Base-by-base conservation (phyloP, 2,888 invertebrate species). In the Ochropleura plecta region DNA sequence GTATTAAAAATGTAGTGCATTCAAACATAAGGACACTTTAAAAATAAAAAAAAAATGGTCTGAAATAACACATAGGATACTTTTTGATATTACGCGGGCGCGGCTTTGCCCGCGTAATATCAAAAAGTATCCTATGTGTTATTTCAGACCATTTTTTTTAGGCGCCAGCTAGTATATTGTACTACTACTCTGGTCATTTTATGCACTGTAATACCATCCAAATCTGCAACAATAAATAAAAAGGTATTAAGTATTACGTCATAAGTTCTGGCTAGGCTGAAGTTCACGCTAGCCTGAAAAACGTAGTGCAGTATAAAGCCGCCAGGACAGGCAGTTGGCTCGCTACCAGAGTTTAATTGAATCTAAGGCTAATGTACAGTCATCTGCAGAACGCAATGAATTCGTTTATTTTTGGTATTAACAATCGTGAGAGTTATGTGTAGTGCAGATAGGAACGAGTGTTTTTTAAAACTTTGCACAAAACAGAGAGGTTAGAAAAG, bases 311-410 rank as follows among this genome's bases (percentile, higher is more conserved):
- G 65, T 73, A 64, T 74, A 70, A 67, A 69, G 62, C 59, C 51
- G 71, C 60, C 65, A 73, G 72, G 70, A 69, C 77, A 76, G 78
- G 42, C 57, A 72, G 74, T 86, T 86, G 86, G 86, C 86, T 53
- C 68, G 69, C 74, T 77, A 86, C 86, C 85, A 86, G 81, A 76
- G 18, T 66, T 81, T 80, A 79, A 77, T 80, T 86, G 73, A 78
- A 70, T 78, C 73, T 79, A 76, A 73, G 68, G 60, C 73, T 75
- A 76, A 77, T 77, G 65, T 76, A 84, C 73, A 75, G 48, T 60
- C 81, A 64, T n/a, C 48, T 68, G 42, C 68, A 75, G 42, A 74
- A 74, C 30, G 57, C 30, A 30, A 14, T 10, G 42, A 49, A 57
- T 48, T 57, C 12, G 40, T 20, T 51, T 40, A 44, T 40, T 63